phyloP scores from a whole-genome alignment of 2,113 vertebrate species.

The Ictalurus punctatus region DNA sequence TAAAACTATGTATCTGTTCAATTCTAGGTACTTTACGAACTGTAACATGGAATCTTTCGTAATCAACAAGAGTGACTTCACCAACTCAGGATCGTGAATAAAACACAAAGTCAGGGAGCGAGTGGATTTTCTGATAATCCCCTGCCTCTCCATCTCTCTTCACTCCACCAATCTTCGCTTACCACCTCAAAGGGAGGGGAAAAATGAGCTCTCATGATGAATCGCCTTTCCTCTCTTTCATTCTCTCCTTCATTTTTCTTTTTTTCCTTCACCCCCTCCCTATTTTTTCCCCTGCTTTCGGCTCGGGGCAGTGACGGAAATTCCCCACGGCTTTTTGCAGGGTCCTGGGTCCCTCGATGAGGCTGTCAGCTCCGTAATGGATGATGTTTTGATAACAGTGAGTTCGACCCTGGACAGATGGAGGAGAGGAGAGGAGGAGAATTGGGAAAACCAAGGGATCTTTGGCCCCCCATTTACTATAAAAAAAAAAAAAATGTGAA shows the following conservation, averaged over 20 bases:
- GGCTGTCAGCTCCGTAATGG: conserved; percentile 82
- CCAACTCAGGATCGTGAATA: conserved; percentile 4
- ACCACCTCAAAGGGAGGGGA: conserved; percentile 38
- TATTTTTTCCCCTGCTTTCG: conserved; percentile 21
- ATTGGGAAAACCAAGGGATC: conserved; percentile 53
- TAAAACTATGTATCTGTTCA: background rate
- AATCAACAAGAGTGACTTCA: background rate
- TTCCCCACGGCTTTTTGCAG: conserved; percentile 62
- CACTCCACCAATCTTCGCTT: conserved; percentile 21
- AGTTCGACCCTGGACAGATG: conserved; percentile 65
- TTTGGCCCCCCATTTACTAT: conserved; percentile 35
- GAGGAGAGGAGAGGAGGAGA: conserved; percentile 18
- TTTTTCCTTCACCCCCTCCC: background rate
- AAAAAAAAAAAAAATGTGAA: background rate
- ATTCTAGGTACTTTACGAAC: background rate
- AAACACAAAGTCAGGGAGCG: conserved; percentile 18
- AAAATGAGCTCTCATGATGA: conserved; percentile 43
- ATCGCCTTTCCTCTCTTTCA: conserved; percentile 53
- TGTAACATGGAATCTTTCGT: background rate
- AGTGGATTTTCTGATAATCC: conserved; percentile 15
- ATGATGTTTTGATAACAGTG: conserved; percentile 87
- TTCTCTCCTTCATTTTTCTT: conserved; percentile 52
- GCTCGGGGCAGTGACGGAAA: conserved; percentile 71
- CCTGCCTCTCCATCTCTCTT: conserved; percentile 39
- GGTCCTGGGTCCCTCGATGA: conserved; percentile 58